These are phyloP conservation scores for Heliconius erato DNA, from an alignment of 2,888 invertebrate genomes.

Conservation along the genomic window DNA sequence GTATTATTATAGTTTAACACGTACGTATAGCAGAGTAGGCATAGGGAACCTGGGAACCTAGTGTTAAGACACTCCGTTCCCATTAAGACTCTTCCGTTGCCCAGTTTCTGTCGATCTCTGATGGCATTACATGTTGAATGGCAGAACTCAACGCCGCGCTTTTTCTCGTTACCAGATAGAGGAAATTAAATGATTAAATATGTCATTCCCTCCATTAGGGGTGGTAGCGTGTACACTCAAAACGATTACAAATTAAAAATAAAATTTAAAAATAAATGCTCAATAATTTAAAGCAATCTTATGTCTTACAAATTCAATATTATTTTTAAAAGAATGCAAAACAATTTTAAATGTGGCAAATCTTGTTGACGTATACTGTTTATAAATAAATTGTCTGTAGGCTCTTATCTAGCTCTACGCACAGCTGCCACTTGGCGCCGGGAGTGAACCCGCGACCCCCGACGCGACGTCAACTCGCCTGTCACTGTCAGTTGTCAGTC, in stretches of 20 bases:
- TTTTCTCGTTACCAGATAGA: neutral
- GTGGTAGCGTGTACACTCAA: neutral
- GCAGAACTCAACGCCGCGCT: neutral
- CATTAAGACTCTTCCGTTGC: too few relatives aligned
- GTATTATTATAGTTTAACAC: neutral
- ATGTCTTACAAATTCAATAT: neutral
- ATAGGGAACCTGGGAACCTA: too few relatives aligned
- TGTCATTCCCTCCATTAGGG: too few relatives aligned
- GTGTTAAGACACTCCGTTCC: too few relatives aligned
- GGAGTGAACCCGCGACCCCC: conserved; percentile 27
- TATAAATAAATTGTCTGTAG: conserved; percentile 31
- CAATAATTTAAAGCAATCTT: too few relatives aligned
- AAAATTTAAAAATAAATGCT: too few relatives aligned
- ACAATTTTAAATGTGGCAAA: neutral
- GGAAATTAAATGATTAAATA: too few relatives aligned
- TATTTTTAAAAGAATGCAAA: neutral
- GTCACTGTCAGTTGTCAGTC: conserved; percentile 25
- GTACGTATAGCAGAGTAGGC: neutral
- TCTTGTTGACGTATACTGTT: conserved; percentile 5
- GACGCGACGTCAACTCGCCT: conserved; percentile 25
- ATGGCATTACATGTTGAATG: too few relatives aligned
- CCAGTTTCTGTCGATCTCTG: too few relatives aligned
- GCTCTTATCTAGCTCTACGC: conserved; percentile 21
- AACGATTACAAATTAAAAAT: too few relatives aligned
- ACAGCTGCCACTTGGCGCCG: conserved; percentile 33